These are phyloP conservation scores for Lacerta viridis DNA, from an alignment of 2,797 vertebrate genomes.

Conservation along the genomic window DNA sequence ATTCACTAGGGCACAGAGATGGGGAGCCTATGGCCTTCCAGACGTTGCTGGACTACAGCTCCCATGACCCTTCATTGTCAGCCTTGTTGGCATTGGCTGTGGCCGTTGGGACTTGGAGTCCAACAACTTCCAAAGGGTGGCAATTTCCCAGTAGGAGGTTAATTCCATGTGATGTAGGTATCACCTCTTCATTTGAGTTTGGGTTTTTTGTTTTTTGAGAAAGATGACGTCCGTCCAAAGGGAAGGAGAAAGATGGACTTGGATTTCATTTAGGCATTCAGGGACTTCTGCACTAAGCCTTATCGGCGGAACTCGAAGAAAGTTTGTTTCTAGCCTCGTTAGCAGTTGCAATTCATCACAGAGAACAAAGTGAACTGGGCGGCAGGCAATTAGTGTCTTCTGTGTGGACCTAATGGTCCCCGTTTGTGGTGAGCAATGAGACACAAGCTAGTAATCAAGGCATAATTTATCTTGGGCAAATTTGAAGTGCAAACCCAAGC, in stretches of 20 bases:
- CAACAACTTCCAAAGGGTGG: too few relatives aligned
- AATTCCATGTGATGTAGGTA: neutral
- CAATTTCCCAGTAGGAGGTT: neutral
- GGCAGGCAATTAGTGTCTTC: constrained; percentile 76
- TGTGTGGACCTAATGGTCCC: constrained; percentile 74
- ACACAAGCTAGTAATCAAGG: constrained; percentile 75
- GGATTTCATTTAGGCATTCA: constrained; percentile 18
- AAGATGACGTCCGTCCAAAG: neutral
- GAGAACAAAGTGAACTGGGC: constrained; percentile 73
- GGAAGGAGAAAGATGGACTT: neutral
- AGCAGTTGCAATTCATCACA: constrained; percentile 72
- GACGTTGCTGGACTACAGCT: too few relatives aligned
- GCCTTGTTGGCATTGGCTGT: too few relatives aligned
- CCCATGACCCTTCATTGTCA: too few relatives aligned
- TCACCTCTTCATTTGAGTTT: too few relatives aligned
- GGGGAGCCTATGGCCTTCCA: too few relatives aligned
- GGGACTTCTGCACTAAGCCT: constrained; percentile 6
- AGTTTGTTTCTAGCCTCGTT: constrained; percentile 68
- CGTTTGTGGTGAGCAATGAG: constrained; percentile 76
- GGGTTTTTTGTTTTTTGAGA: neutral
- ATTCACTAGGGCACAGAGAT: too few relatives aligned
- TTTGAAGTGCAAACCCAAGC: constrained; percentile 52
- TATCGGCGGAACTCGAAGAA: neutral
- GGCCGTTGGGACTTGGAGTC: too few relatives aligned
- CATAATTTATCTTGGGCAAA: constrained; percentile 75